These are phyloP conservation scores for Hemiscyllium ocellatum DNA, from an alignment of 2,113 vertebrate species.

Conservation along the genomic window DNA sequence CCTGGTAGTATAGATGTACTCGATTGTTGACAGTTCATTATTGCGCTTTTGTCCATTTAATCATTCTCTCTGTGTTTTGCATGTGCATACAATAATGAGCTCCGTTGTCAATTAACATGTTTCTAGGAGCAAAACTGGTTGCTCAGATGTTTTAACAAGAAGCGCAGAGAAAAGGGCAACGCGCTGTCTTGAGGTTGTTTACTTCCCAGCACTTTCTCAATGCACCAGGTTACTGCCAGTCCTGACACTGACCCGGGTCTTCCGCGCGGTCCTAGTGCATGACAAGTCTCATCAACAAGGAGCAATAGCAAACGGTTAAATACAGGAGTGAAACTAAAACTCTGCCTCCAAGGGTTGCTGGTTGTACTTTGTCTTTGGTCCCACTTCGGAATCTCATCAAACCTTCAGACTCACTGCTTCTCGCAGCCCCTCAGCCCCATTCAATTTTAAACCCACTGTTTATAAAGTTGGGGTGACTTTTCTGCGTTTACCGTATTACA, in stretches of 20 bases:
- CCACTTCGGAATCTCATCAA: not conserved
- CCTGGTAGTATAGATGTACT: constrained; percentile 82
- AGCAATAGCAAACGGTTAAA: constrained; percentile 41
- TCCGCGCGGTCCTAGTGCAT: constrained; percentile 39
- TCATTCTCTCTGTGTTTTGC: constrained; percentile 80
- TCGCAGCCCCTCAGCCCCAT: not conserved
- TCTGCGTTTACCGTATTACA: not conserved
- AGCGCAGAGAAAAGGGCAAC: constrained; percentile 93
- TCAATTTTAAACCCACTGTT: not conserved
- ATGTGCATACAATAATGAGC: constrained; percentile 90
- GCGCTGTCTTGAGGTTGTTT: constrained; percentile 70
- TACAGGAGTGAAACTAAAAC: constrained; percentile 39
- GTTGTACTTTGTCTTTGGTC: not conserved
- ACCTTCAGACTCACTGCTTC: not conserved
- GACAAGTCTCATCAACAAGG: constrained; percentile 37
- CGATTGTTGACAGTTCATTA: constrained; percentile 96
- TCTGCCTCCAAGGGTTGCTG: not conserved
- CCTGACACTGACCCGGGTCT: constrained; percentile 39
- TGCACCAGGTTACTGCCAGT: constrained; percentile 29
- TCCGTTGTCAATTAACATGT: constrained; percentile 93
- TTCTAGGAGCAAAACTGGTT: constrained; percentile 83
- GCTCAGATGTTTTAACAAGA: constrained; percentile 85
- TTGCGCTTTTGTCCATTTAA: constrained; percentile 83
- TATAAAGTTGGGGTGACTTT: not conserved
- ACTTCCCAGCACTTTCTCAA: constrained; percentile 53